Conservation (phyloP, 2,888 invertebrate genomes). For the Nesidiocoris tenuis region DNA sequence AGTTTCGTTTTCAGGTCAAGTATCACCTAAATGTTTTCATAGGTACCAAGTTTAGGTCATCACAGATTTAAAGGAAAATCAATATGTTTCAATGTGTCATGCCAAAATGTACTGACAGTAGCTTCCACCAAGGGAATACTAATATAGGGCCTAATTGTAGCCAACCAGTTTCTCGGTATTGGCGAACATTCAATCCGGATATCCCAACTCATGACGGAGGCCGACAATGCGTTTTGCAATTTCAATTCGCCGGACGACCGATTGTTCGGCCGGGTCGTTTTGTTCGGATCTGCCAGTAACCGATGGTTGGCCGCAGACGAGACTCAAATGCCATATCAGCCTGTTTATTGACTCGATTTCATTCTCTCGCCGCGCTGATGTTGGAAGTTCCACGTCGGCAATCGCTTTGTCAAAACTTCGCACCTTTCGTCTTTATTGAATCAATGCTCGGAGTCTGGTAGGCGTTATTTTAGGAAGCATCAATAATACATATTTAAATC, state of each 20-base stretch:
- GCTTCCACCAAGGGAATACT: no score
- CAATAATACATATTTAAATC: no score
- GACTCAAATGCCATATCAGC: neutral
- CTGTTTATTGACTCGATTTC: neutral
- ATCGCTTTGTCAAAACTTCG: neutral
- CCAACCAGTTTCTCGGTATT: no score
- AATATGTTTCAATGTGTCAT: no score
- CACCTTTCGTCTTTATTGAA: neutral
- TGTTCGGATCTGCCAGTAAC: neutral
- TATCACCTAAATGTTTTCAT: no score
- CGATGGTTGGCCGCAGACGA: neutral
- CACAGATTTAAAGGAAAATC: no score
- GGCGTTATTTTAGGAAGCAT: no score
- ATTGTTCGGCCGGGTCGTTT: neutral
- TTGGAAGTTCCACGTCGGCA: neutral
- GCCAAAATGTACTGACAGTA: no score
- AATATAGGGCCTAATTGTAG: no score
- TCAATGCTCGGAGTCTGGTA: no score
- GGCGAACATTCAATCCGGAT: neutral
- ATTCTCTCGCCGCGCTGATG: neutral
- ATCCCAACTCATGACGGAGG: neutral
- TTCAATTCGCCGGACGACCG: neutral
- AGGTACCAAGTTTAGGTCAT: no score
- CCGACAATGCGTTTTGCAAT: neutral
- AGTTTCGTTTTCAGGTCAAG: no score